Evolutionary conservation across 2,113 vertebrate genomes (phyloP).

Genomic region (Psittacula cyanocephala): DNA sequence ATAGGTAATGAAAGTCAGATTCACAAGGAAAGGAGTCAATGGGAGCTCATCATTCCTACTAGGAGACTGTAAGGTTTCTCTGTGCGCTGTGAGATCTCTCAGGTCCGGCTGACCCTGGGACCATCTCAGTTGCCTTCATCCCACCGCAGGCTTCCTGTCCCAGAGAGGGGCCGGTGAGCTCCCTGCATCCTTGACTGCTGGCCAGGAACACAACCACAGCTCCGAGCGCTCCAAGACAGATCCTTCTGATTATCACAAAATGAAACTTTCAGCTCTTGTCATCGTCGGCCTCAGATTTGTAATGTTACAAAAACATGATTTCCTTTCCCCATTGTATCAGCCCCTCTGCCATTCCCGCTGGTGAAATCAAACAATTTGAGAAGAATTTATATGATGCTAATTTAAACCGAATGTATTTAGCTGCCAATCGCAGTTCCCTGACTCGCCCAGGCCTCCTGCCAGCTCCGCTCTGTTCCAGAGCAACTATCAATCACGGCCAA

Average conservation of each 20-base stretch:
- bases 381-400: constrained; percentile 44
- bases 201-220: not conserved
- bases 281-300: not conserved
- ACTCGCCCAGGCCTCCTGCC: not conserved
- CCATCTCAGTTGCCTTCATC: not conserved
- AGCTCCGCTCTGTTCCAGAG: not conserved
- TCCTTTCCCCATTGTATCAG: constrained; percentile 7
- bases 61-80: not conserved
- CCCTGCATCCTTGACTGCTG: not conserved
- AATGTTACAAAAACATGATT: constrained; percentile 19
- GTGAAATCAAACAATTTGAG: constrained; percentile 38
- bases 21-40: not conserved
- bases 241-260: constrained; percentile 17
- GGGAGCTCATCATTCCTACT: not conserved
- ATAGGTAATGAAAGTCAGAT: not conserved
- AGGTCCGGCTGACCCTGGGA: not conserved
- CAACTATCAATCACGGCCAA: not conserved
- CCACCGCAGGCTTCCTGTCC: not conserved
- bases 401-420: constrained; percentile 1
- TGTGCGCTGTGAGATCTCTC: not conserved
- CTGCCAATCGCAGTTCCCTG: not conserved
- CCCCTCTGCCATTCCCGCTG: not conserved
- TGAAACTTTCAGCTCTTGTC: constrained; percentile 17
- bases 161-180: not conserved
- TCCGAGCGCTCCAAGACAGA: not conserved